Conservation (phyloP, 1,140 invertebrate species). For the Dendroctonus valens region DNA sequence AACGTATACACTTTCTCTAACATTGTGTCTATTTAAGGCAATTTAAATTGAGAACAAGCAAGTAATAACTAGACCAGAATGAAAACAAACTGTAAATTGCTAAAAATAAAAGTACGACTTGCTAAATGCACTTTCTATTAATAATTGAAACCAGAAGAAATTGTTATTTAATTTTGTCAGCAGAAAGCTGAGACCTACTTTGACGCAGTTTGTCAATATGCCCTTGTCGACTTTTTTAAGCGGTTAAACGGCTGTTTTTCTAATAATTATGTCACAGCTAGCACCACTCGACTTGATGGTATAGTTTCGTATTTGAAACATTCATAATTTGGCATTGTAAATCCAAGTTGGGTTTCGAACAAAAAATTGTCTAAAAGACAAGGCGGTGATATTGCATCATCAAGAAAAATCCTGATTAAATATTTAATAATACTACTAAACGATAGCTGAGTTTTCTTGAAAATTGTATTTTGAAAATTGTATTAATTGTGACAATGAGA, state of each 20-base stretch:
- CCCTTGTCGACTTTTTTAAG: conserved; percentile 22
- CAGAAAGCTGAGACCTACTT: conserved; percentile 17
- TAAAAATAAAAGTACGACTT: conserved; percentile 11
- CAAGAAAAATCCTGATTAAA: too few relatives aligned
- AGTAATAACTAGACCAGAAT: conserved; percentile 25
- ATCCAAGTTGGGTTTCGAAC: conserved; percentile 17
- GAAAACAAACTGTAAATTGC: conserved; percentile 21
- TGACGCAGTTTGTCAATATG: conserved; percentile 18
- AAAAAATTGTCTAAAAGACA: conserved; percentile 12
- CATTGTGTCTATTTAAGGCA: conserved; percentile 33
- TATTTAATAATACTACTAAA: too few relatives aligned
- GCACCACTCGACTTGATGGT: conserved; percentile 3
- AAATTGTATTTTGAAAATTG: too few relatives aligned
- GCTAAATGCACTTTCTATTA: conserved; percentile 24
- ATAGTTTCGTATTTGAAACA: conserved; percentile 12
- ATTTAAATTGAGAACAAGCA: conserved; percentile 32
- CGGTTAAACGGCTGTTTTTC: conserved; percentile 18
- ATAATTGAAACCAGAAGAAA: conserved; percentile 19
- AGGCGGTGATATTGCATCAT: neutral
- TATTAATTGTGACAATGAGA: too few relatives aligned
- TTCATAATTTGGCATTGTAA: conserved; percentile 26
- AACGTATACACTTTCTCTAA: conserved; percentile 33
- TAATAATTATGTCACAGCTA: conserved; percentile 14
- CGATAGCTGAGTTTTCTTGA: too few relatives aligned
- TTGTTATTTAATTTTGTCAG: conserved; percentile 15